Base-by-base conservation (phyloP, 2,888 invertebrate species). In the Apoda limacodes region DNA sequence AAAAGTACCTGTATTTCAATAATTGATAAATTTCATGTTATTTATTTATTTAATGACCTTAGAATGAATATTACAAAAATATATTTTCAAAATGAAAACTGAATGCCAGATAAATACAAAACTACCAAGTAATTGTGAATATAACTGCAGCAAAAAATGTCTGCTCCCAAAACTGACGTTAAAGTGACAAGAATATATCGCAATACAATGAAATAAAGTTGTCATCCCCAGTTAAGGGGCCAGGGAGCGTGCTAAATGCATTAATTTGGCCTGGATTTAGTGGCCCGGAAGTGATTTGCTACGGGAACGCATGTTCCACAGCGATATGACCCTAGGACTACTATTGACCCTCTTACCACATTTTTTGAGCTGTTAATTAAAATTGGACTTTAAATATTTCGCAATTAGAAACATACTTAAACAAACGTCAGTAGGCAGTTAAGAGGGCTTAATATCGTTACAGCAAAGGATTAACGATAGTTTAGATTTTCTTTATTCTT, bases 221-320 rank as follows among this genome's bases (percentile, higher is more conserved):
- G 78, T 78, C 78, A 78, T 76, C 75, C 67, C 67, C 78, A 80
- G 69, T 56, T 50, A 56, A 60, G 59, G 60, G 54, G 65, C 47
- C 58, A 49, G 69, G 67, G 72, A 76, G 78, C 76, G 78, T 78
- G 78, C 69, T 78, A 78, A 80, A 80, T 75, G 75, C 78, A 78
- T 78, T 78, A 80, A 76, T 80, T 80, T 78, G 64, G 72, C 75
- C 76, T 76, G 76, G 56, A 75, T 69, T 78, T 78, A 80, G 80
- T 80, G 80, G 80, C 52, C 72, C 78, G 78, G 78, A 80, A 80
- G 75, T 76, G 80, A 80, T 78, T 78, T 78, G 80, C 76, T 65
- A 76, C 78, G 78, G 76, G 76, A 78, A 76, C 70, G 70, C 68
- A 74, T 71, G 71, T 66, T 61, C 55, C 47, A 56, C 45, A 43